Percentiles rank a stretch among this genome's conserved stretches.
Evolutionary conservation across 2,888 invertebrate species (phyloP).

Genomic region (Xanthia icteritia): DNA sequence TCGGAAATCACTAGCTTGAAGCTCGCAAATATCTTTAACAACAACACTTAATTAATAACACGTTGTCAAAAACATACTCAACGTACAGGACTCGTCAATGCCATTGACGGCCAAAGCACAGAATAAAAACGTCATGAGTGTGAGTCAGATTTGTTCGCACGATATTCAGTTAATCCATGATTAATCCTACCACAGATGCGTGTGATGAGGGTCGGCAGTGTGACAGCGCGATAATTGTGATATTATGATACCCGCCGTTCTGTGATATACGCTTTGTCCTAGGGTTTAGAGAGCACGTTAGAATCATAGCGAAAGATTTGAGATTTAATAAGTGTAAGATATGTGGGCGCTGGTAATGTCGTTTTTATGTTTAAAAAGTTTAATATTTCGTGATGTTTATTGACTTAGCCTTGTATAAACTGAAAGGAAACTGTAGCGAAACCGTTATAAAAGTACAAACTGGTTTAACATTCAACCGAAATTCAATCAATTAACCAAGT

Average conservation of each 20-base stretch:
- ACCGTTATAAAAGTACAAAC: neutral
- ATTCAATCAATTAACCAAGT: neutral
- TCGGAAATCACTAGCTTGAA: too few species aligned
- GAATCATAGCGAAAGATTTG: constrained; percentile 32
- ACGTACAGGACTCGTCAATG: constrained; percentile 39
- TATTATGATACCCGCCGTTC: constrained; percentile 77
- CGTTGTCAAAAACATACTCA: neutral
- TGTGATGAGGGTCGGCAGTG: constrained; percentile 83
- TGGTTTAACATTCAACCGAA: neutral
- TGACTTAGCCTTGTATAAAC: neutral
- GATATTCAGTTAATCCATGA: constrained; percentile 81
- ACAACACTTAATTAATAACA: too few species aligned
- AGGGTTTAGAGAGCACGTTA: constrained; percentile 26
- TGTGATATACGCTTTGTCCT: constrained; percentile 52
- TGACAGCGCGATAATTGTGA: constrained; percentile 87
- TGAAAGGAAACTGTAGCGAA: neutral
- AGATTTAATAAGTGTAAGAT: constrained; percentile 11
- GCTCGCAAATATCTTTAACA: too few species aligned
- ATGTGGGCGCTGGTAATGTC: neutral
- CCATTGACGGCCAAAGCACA: constrained; percentile 57
- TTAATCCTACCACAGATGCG: constrained; percentile 84
- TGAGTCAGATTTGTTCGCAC: constrained; percentile 78
- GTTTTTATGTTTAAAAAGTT: neutral
- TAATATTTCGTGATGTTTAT: neutral
- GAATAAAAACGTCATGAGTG: constrained; percentile 78